Evolutionary conservation across 2,113 vertebrate genomes (phyloP).

Genomic region (Nesoenas mayeri): DNA sequence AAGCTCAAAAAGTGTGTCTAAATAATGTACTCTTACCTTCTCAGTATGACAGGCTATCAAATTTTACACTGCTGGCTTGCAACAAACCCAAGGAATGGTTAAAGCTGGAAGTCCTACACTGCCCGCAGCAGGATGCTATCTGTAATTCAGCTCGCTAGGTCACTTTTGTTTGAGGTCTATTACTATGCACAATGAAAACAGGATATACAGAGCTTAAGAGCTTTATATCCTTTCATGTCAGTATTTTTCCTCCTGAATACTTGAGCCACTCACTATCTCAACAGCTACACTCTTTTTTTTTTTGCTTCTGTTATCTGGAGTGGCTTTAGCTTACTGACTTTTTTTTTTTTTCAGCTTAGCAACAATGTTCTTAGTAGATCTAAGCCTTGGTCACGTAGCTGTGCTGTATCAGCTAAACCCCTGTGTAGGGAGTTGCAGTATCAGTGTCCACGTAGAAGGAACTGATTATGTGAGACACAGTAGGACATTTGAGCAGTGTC

Average conservation of each 20-base stretch:
- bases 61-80: not conserved
- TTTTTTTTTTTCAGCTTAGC: not conserved
- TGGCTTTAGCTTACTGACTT: not conserved
- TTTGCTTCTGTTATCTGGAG: not conserved
- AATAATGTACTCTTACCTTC: not conserved
- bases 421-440: fast-evolving
- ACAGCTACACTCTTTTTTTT: not conserved
- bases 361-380: not conserved
- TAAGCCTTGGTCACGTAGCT: not conserved
- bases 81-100: not conserved
- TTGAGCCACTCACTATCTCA: not conserved
- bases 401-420: not conserved
- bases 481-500: not conserved
- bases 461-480: not conserved
- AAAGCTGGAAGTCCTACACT: not conserved
- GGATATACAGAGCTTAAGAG: not conserved
- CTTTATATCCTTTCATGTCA: not conserved
- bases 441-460: not conserved
- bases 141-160: not conserved
- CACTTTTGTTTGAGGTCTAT: not conserved
- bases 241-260: not conserved
- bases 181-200: not conserved
- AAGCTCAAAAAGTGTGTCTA: not conserved
- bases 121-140: not conserved
- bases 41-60: not conserved